Base-by-base conservation (phyloP, 1,140 invertebrate genomes). In the Euura lappo region DNA sequence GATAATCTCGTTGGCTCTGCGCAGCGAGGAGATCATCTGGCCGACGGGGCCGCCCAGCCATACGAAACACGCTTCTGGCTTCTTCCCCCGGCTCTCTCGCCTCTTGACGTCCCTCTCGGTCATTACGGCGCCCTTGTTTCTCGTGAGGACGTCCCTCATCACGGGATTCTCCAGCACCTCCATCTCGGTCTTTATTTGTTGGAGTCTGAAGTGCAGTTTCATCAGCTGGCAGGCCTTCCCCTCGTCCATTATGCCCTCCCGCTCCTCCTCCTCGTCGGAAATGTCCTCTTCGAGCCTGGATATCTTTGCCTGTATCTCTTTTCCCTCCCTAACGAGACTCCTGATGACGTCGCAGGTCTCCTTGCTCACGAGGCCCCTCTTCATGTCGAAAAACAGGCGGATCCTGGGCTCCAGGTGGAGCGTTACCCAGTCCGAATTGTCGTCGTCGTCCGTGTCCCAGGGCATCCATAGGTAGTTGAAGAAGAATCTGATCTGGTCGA, bases 391-490 rank as follows among this genome's bases (percentile, higher is more conserved):
- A 68, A 88, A 91, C 13, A 92, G 81, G 72, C 88, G 85, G 11
- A 92, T 85, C 65, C 91, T 88, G 3, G 85, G 80, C 75, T 90
- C 87, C 71, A 92, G 82, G 83, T 92, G 90, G 51, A 83, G 81
- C 13, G 80, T 78, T 43, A 89, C 85, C 91, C 91, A 92, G 79
- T 91, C 89, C 1, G 78, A 73, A 70, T 86, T 85, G 7, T 90
- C 89, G 76, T 92, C 90, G 44, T 89, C 89, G 69, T 92, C 91
- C 65, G 86, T 79, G 74, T 92, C 91, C 91, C 91, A 92, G 3
- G 91, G 91, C 89, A 91, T 91, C 85, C 91, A 90, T 4, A 92
- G 77, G 76, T 91, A 83, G 68, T 88, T 87, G 75, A 89, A 92
- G 79, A 92, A 92, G 70, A 92, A 92, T 70, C 91, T 76, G 4